Evolutionary conservation across 30 jellyfish, hydroid and myxozoan genomes (phyloP).

Genomic region (Catostylus mosaicus): DNA sequence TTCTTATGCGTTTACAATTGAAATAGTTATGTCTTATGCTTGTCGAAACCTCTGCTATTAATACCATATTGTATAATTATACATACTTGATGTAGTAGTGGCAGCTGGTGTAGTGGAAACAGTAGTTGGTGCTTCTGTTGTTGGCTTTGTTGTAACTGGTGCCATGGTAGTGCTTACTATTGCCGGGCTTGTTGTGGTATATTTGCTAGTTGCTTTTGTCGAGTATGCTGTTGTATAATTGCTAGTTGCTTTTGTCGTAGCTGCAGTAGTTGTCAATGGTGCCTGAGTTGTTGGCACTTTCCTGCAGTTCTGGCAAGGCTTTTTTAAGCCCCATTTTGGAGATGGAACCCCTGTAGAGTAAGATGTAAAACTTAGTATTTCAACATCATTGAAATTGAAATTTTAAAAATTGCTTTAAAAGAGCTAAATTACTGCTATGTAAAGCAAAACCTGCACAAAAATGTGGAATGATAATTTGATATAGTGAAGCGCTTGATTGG

Average conservation of each 20-base stretch:
- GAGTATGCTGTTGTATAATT: not conserved
- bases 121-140: conserved; percentile 35
- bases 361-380: not conserved
- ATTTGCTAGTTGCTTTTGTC: conserved; percentile 21
- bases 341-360: conserved; percentile 85
- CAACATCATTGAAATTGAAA: no score
- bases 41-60: not conserved
- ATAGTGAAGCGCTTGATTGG: no score
- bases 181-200: conserved; percentile 3
- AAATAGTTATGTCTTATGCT: no score
- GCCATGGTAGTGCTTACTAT: conserved; percentile 9
- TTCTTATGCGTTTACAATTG: no score
- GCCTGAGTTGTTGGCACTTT: conserved; percentile 52
- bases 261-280: conserved; percentile 20
- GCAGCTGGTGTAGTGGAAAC: not conserved
- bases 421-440: no score
- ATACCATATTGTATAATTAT: not conserved
- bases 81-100: not conserved
- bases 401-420: no score
- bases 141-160: conserved; percentile 28
- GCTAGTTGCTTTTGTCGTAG: conserved; percentile 65
- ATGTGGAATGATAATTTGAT: no score
- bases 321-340: conserved; percentile 91
- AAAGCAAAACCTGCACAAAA: no score
- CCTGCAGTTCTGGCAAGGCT: conserved; percentile 80